Percentiles rank a stretch among this genome's conserved stretches.
These are phyloP conservation scores for Gadopsis bispinosus DNA, from an alignment of 2,797 vertebrate genomes.

Conservation along the genomic window DNA sequence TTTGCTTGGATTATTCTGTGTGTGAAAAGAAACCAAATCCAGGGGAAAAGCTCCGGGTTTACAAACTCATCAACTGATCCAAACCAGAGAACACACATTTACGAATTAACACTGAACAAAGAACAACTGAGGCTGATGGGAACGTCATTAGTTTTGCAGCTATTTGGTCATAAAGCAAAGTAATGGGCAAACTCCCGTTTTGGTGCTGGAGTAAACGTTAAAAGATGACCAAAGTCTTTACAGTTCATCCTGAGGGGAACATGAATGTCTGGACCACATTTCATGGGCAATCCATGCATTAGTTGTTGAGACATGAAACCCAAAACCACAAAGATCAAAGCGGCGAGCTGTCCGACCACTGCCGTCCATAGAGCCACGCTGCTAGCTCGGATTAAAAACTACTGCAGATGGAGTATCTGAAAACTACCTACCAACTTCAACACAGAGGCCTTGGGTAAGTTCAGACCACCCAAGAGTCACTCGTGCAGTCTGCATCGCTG, in stretches of 20 bases:
- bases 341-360: no score
- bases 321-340: neutral
- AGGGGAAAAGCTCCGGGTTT: no score
- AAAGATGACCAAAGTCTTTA: neutral
- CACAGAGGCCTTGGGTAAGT: neutral
- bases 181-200: no score
- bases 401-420: neutral
- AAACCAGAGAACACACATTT: no score
- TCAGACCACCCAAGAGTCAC: slow-evolving; percentile 1
- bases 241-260: no score
- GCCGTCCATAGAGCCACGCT: no score
- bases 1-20: no score
- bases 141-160: neutral
- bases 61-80: no score
- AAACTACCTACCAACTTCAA: slow-evolving; percentile 22
- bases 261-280: neutral
- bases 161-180: neutral
- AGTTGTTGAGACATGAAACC: neutral
- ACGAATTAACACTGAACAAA: neutral
- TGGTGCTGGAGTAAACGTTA: no score
- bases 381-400: neutral
- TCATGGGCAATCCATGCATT: neutral
- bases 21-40: no score
- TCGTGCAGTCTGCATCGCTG: neutral
- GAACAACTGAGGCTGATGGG: neutral